Conservation (phyloP, 2,113 vertebrate species). For the Dicrurus megarhynchus region DNA sequence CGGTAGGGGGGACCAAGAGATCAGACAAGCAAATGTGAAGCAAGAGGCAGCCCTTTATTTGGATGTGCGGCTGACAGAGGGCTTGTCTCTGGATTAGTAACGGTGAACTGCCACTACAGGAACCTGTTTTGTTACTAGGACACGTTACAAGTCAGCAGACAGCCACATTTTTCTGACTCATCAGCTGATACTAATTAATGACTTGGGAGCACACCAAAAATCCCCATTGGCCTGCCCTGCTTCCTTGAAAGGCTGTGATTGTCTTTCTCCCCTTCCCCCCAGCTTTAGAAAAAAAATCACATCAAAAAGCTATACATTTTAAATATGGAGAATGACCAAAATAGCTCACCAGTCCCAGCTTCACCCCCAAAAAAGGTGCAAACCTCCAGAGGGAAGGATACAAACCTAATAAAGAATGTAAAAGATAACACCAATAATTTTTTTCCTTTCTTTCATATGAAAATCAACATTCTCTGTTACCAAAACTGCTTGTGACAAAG, state of each 20-base stretch:
- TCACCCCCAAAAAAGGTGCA: neutral
- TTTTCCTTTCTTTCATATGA: neutral
- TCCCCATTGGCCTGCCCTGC: neutral
- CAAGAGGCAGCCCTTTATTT: neutral
- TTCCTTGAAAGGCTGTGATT: conserved; percentile 9
- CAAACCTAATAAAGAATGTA: neutral
- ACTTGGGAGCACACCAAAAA: conserved; percentile 14
- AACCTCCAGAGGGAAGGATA: neutral
- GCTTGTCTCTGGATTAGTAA: neutral
- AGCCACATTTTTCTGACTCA: conserved; percentile 33
- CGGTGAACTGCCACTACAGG: neutral
- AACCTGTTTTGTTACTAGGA: conserved; percentile 11
- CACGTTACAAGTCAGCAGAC: conserved; percentile 30
- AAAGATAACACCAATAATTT: neutral
- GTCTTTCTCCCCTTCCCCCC: neutral
- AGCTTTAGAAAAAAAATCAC: neutral
- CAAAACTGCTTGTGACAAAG: neutral
- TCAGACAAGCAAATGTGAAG: rapidly evolving
- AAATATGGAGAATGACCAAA: neutral
- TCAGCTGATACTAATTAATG: conserved; percentile 43
- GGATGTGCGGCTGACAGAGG: neutral
- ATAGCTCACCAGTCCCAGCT: neutral
- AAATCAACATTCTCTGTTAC: neutral
- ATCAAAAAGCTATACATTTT: neutral
- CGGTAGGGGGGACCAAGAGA: neutral